Evolutionary conservation across 2,113 vertebrate species (phyloP), one percentile per base, ranked within the genome.

Genomic region (Urocynchramus pylzowi): DNA sequence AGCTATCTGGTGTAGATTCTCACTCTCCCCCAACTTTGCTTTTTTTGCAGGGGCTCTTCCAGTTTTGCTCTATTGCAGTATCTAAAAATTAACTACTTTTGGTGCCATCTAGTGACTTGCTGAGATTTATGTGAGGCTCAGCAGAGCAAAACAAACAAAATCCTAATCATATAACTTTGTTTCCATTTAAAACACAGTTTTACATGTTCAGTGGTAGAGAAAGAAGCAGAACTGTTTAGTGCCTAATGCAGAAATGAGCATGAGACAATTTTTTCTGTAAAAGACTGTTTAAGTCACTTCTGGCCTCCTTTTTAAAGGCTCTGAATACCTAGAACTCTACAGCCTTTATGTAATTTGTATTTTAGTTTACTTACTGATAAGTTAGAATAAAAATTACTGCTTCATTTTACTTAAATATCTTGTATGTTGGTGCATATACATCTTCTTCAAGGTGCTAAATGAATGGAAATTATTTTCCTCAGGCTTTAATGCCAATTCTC

Each of bases 31-130:
- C n/a, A 85, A 41, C 15, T 28, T 33, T 22, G 37, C 37, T 67
- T 91, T 65, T 73, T 87, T 54, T 86, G 75, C 49, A 71, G 30
- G 16, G n/a, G 37, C 60, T 73, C 53, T 65, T 79, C 30, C 54
- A 54, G 41, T 64, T 81, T 76, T 92, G 39, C 42, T 84, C 68
- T 83, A 79, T 17, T 61, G 50, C 49, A 70, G 77, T 87, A 93
- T 75, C 47, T 71, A 94, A 97, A 97, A 96, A 77, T 93, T 91
- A 96, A 95, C 94, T 96, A 96, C 75, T 96, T 96, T 91, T 97
- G 95, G 95, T 97, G 97, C 97, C 97, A 97, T 78, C 96, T 97
- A 96, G 95, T 96, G 97, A 95, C 91, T 67, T 91, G 60, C 68
- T 84, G 71, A 90, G 83, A 89, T 95, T 94, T 93, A 83, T 74